Base-by-base conservation (phyloP, 2,113 vertebrate genomes). In the Onychostoma macrolepis region DNA sequence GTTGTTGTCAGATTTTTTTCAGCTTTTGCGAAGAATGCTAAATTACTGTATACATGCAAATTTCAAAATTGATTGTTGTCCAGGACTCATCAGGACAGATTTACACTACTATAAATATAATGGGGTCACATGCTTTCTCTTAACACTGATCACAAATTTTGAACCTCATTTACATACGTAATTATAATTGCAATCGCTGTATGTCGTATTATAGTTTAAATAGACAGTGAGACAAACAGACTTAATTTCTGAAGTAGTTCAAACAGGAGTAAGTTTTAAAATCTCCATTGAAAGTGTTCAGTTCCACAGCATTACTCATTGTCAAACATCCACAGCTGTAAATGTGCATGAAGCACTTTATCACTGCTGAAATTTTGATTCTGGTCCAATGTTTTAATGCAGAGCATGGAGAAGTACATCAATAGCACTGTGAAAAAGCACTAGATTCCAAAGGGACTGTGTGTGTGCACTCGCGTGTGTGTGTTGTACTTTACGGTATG, bases 341-440 rank as follows among this genome's bases (percentile, higher is more conserved):
- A 81, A 65, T 48, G 80, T 83, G 63, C 48, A 28, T 71, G 41
- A 33, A 9, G 63, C 63, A 30, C 80, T 83, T 71, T 69, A 83
- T 50, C 80, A 50, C 5, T 33, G 43, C 43, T 71, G 80, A 48
- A 71, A 48, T 50, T 24, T 19, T 71, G 63, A 69, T 69, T 50
- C 63, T 83, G 41, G 9, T 83, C 43, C 80, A 83, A 71, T 36
- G 41, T 33, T 83, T 69, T 50, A 83, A 67, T 83, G 63, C 80
- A 33, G 26, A 71, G 41, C 21, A 30, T 17, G 79, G 26, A 82
- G n/a, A 83, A 67, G 71, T 83, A 69, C 38, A 83, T 83, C 41
- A 69, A 48, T 24, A 69, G 63, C 80, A 48, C 80, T 21, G 24
- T 81, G 30, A 80, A 65, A 81, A 81, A 81, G 56, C 7, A 10